Evolutionary conservation across 2,888 invertebrate species (phyloP), one percentile per base, ranked within the genome.

Genomic region (Zaprionus bogoriensis): DNA sequence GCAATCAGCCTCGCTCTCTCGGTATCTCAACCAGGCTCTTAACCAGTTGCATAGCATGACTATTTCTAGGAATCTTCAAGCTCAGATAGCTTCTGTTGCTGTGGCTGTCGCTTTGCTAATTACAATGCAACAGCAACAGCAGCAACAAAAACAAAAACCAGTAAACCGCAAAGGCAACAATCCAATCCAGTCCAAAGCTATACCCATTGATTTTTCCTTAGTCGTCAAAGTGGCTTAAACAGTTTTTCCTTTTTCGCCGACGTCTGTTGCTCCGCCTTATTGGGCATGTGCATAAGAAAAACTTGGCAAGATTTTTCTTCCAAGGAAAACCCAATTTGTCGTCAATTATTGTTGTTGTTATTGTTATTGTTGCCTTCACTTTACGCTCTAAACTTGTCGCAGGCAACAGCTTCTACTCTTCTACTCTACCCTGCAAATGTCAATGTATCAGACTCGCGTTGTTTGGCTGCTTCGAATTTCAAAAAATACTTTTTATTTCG

Each of bases 31-130:
- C 22, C 12, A 20, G n/a, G n/a, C 22, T 6, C 41, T 54, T 30
- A 69, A 63, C 63, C 51, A 74, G 69, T 69, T 63, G 25, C 63
- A 59, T 60, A 54, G 45, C 67, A 61, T 64, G 68, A 38, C 77
- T 73, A 80, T 77, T 80, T 76, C 80, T 66, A 60, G 77, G 77
- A 76, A 79, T 63, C 41, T 17, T 53, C 28, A 46, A 53, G 51
- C 51, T 28, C 54, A 54, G 46, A 47, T 42, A 50, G 48, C 50
- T 45, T 44, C 45, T 25, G 48, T 12, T 36, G 32, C 23, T 58
- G 41, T 17, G 22, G 53, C 14, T 30, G 30, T 12, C 32, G 60
- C 38, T 55, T 66, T 76, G 69, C 80, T 77, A 77, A 77, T 83
- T 77, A 66, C 75, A 62, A 62, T 53, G 53, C 59, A 54, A 46